Percentiles rank a stretch among this genome's conserved stretches.
Conservation (phyloP, 2,113 vertebrate genomes). For the Falco punctatus region DNA sequence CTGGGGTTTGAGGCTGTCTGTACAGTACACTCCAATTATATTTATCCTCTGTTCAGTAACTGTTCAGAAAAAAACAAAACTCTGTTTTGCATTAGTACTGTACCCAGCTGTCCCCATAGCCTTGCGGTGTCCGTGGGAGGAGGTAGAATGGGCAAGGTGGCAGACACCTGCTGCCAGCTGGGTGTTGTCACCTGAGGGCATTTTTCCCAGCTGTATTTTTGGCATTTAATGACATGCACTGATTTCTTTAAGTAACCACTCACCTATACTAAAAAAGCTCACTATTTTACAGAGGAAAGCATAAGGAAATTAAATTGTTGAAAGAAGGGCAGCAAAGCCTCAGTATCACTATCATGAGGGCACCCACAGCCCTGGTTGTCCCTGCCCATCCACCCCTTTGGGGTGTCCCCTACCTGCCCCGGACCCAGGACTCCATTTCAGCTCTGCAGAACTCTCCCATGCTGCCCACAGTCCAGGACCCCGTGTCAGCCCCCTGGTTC, state of each 20-base stretch:
- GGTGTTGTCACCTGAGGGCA: not conserved
- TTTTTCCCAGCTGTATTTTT: not conserved
- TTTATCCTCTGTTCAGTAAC: not conserved
- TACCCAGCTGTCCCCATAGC: not conserved
- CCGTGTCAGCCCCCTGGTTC: fast-evolving
- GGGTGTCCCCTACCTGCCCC: fast-evolving
- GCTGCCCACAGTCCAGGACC: not conserved
- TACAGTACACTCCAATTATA: fast-evolving
- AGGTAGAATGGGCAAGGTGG: not conserved
- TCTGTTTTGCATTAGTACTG: not conserved
- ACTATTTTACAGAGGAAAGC: not conserved
- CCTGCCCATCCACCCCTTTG: not conserved
- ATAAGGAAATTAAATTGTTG: not conserved
- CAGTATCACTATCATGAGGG: not conserved
- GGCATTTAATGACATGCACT: not conserved
- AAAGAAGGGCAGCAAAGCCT: not conserved
- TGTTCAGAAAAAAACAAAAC: not conserved
- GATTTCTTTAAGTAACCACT: not conserved
- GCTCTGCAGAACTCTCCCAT: not conserved
- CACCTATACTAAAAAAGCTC: not conserved
- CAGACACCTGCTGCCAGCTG: fast-evolving
- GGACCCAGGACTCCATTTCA: too few species aligned
- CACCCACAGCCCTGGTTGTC: fast-evolving
- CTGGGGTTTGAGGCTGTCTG: not conserved
- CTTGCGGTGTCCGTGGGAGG: fast-evolving